Conservation (phyloP, 2,797 vertebrate species). For the Telmatherina bonti region DNA sequence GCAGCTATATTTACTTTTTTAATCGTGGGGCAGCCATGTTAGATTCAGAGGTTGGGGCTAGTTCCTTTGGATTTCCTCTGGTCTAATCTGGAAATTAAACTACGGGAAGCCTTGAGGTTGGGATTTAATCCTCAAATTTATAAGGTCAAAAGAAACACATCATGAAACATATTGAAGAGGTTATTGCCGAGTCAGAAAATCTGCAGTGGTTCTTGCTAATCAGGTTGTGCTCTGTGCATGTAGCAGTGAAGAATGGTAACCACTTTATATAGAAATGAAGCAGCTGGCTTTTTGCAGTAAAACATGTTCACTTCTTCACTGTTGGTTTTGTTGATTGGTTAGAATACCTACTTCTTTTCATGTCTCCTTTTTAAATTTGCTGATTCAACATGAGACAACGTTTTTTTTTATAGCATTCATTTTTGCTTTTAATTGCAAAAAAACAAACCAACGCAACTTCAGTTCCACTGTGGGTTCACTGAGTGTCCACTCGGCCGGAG, state of each 20-base stretch:
- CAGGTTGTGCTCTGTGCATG: no score
- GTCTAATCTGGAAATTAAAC: no score
- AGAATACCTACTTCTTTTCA: neutral
- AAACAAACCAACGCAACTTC: neutral
- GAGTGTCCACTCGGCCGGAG: neutral
- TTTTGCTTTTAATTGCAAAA: neutral
- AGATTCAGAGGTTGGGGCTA: no score
- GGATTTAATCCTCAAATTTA: no score
- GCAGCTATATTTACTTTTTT: no score
- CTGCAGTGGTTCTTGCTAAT: neutral
- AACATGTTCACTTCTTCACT: neutral
- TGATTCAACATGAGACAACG: neutral
- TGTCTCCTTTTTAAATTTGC: neutral
- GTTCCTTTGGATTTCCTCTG: no score
- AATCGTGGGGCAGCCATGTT: no score
- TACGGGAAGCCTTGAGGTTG: no score
- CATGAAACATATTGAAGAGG: no score
- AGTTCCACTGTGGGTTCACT: neutral
- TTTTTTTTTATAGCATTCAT: neutral
- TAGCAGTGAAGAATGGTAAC: no score
- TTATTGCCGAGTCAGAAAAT: neutral
- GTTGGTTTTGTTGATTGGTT: neutral
- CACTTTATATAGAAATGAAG: neutral
- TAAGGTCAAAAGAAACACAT: no score
- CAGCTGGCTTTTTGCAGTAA: neutral